Base-by-base conservation (phyloP, 2,797 vertebrate genomes). In the Phataginus tricuspis region DNA sequence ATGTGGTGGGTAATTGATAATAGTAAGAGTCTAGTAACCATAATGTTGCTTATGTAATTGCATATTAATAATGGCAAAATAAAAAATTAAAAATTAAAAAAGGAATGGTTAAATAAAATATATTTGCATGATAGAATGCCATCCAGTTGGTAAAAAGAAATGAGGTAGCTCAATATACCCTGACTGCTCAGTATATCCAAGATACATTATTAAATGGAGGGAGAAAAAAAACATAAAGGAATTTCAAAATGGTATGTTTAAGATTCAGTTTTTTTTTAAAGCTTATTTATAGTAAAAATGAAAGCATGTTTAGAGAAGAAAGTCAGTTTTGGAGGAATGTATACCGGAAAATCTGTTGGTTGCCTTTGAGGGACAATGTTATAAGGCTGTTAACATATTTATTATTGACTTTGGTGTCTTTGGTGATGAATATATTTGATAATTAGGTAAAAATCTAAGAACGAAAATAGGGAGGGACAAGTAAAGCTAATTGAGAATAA, bases 341-440 rank as follows among this genome's bases (percentile, higher is more conserved):
- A 77, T 64, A 61, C 23, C 19, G 55, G 51, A 80, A 77, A 59
- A 84, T 82, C 71, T 69, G 4, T 45, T 87, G 51, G 16, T 83
- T 86, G 18, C 86, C 42, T 86, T 89, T 90, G 34, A 86, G 31
- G 29, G 51, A 55, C 42, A 29, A 0, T 93, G 29, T 77, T 61
- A 42, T 31, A 75, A 63, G 42, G 25, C 61, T 51, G 5, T 66
- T 86, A 74, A 55, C 86, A 23, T 55, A 57, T 55, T 74, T 71
- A 66, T 51, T 85, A 89, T 29, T 93, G 74, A 89, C n/a, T 34
- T 23, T 15, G 89, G n/a, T 90, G 29, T 95, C 39, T 93, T 72
- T 2, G 29, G n/a, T 45, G 25, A 79, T 69, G 18, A 34, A 23
- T 66, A 14, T 59, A 51, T 66, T 69, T 95, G 31, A 49, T 82